Conservation (phyloP, 2,888 invertebrate species). For the Trachelus stipa region DNA sequence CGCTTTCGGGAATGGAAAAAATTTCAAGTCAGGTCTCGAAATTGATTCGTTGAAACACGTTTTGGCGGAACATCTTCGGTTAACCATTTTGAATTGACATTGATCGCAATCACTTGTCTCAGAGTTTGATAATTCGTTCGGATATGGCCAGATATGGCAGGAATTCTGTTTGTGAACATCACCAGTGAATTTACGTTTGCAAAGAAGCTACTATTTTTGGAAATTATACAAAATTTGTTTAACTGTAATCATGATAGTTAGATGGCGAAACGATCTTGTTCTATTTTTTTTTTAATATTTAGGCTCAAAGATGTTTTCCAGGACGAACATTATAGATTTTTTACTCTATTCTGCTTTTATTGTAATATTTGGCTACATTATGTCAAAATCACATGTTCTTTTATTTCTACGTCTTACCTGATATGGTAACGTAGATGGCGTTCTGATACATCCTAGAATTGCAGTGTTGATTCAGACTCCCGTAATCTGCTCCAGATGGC, state of each 20-base stretch:
- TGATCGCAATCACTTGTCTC: not conserved
- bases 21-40: slow-evolving; percentile 30
- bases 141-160: not conserved
- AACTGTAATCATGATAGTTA: not conserved
- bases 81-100: slow-evolving; percentile 19
- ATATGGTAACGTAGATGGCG: not conserved
- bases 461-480: not conserved
- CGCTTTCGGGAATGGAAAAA: slow-evolving; percentile 9
- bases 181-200: not conserved
- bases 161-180: not conserved
- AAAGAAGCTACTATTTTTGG: not conserved
- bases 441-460: not conserved
- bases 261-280: not conserved
- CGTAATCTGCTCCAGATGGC: not conserved
- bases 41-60: slow-evolving; percentile 30
- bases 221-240: not conserved
- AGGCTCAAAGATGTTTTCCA: not conserved
- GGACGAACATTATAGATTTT: not conserved
- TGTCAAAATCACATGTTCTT: not conserved
- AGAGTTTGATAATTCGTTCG: not conserved
- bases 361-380: not conserved
- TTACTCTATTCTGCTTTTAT: not conserved
- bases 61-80: slow-evolving; percentile 29
- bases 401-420: not conserved
- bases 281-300: not conserved